A percentile compares a stretch with the other conserved stretches of the same genome.
phyloP scores from a whole-genome alignment of 1,140 invertebrate species.

The Caerostris extrusa region DNA sequence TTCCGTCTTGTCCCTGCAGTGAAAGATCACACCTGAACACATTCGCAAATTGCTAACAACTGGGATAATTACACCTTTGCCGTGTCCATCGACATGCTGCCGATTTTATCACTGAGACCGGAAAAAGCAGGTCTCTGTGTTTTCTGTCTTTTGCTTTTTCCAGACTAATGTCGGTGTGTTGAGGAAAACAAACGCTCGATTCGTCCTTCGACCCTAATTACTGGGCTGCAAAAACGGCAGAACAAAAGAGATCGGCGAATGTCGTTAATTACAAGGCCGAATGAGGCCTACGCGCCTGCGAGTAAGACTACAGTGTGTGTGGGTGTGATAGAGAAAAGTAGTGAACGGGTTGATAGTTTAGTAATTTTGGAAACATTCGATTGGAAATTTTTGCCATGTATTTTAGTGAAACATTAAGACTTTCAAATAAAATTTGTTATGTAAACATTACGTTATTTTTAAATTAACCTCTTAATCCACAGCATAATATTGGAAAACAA shows the following conservation, averaged over 20 bases:
- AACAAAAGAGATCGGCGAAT: background rate
- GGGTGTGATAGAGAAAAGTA: background rate
- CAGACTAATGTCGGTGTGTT: slow-evolving; percentile 18
- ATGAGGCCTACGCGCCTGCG: background rate
- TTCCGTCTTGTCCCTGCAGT: slow-evolving; percentile 2
- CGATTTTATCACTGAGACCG: slow-evolving; percentile 39
- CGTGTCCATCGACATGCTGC: slow-evolving; percentile 1
- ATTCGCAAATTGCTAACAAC: slow-evolving; percentile 26
- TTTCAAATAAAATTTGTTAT: too few relatives aligned
- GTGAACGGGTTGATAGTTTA: background rate
- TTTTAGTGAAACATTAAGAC: too few relatives aligned
- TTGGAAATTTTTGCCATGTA: background rate
- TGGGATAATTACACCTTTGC: slow-evolving; percentile 40
- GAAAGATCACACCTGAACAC: slow-evolving; percentile 50
- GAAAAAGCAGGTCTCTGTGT: background rate
- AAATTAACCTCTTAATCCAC: too few relatives aligned
- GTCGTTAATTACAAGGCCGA: slow-evolving; percentile 35
- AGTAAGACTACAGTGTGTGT: background rate
- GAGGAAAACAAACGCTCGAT: background rate
- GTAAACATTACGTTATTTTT: too few relatives aligned
- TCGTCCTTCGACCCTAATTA: slow-evolving; percentile 39
- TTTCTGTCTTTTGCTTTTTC: background rate
- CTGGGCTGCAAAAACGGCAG: slow-evolving; percentile 11
- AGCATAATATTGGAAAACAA: too few relatives aligned
- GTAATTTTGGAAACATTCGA: background rate